Evolutionary conservation across 1,140 invertebrate species (phyloP).

Genomic region (Megalopta genalis): DNA sequence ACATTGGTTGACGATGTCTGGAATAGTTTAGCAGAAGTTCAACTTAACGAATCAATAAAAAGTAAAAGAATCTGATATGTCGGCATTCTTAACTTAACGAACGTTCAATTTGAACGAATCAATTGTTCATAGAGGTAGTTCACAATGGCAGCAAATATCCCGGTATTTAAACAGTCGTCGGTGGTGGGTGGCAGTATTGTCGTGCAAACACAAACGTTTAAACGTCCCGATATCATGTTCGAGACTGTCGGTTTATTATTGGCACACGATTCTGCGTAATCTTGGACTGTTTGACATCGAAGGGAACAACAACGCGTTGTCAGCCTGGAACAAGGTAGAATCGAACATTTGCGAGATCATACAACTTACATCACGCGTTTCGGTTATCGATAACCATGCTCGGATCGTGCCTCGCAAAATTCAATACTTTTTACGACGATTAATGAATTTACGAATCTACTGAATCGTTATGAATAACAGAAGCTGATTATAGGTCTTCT

Average conservation of each 20-base stretch:
- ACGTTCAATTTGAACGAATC: not conserved
- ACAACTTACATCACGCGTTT: not conserved
- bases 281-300: not conserved
- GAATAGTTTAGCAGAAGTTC: too few species aligned
- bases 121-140: not conserved
- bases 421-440: not conserved
- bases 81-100: not conserved
- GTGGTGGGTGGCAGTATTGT: not conserved
- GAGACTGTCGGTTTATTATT: constrained; percentile 15
- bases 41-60: too few species aligned
- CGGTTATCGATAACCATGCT: not conserved
- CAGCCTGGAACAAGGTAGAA: not conserved
- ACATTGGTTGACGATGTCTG: too few species aligned
- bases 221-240: not conserved
- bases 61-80: too few species aligned
- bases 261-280: constrained; percentile 5
- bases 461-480: too few species aligned
- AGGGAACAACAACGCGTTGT: not conserved
- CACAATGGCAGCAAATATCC: not conserved
- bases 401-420: too few species aligned
- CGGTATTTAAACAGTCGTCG: not conserved
- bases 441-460: not conserved
- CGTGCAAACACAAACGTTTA: constrained; percentile 21
- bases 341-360: not conserved
- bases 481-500: too few species aligned